Evolutionary conservation across 2,113 vertebrate species (phyloP).

Genomic region (Tamias sibiricus): DNA sequence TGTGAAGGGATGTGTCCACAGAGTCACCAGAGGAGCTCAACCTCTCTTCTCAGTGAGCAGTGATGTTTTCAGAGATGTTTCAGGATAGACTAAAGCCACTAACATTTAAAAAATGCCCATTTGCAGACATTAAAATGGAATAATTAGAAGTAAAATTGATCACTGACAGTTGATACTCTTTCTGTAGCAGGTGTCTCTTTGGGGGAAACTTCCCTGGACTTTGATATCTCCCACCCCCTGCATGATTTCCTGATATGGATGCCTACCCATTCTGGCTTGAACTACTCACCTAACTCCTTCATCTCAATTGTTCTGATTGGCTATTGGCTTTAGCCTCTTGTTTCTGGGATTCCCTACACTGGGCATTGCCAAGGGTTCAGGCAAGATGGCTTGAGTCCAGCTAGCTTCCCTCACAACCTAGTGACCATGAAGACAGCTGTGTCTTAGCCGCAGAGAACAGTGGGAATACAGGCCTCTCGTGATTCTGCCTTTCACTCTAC

Average conservation of each 20-base stretch:
- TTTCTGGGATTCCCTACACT: not conserved
- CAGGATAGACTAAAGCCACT: not conserved
- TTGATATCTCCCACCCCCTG: not conserved
- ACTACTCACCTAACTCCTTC: no score
- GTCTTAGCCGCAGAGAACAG: no score
- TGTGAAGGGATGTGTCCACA: rapidly evolving
- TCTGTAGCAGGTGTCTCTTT: not conserved
- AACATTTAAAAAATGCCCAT: not conserved
- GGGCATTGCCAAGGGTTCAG: not conserved
- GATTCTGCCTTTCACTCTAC: not conserved
- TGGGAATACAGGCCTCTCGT: no score
- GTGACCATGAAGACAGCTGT: not conserved
- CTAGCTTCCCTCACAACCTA: not conserved
- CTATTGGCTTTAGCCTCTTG: not conserved
- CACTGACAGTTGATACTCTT: not conserved
- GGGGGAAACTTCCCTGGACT: not conserved
- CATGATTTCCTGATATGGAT: rapidly evolving
- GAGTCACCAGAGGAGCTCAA: rapidly evolving
- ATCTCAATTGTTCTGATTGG: not conserved
- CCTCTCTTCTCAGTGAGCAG: not conserved
- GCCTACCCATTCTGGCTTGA: not conserved
- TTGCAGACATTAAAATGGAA: not conserved
- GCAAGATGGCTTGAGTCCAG: not conserved
- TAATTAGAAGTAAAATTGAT: not conserved
- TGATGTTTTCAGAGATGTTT: not conserved